Percentiles rank a stretch among this genome's conserved stretches.
Evolutionary conservation across 2,797 vertebrate genomes (phyloP).

Genomic region (Pseudochirops cupreus): DNA sequence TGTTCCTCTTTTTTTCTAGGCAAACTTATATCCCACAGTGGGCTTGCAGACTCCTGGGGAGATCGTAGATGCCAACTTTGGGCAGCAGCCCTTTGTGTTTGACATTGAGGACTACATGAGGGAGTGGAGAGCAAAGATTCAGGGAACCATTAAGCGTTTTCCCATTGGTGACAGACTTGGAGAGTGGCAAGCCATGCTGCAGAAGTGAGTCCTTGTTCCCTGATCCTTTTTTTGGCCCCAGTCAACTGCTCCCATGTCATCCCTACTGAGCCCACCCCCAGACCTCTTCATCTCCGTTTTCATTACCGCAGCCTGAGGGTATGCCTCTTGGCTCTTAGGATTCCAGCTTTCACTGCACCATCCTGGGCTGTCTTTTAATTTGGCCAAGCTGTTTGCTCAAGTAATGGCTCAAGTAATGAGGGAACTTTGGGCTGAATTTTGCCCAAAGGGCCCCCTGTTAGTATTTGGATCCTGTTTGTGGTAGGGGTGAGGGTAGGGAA

Average conservation of each 20-base stretch:
- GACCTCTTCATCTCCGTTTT: background rate
- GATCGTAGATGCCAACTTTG: constrained; percentile 98
- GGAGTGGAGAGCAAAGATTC: constrained; percentile 97
- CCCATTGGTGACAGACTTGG: constrained; percentile 96
- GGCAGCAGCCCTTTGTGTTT: constrained; percentile 98
- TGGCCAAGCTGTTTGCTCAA: background rate
- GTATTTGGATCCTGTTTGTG: background rate
- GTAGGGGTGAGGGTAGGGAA: background rate
- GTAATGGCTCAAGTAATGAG: background rate
- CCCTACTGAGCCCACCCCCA: background rate
- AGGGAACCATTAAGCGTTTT: constrained; percentile 96
- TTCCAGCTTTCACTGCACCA: background rate
- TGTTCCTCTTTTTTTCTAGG: constrained; percentile 86
- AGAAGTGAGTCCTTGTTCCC: constrained; percentile 91
- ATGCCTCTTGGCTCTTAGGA: background rate
- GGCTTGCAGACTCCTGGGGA: constrained; percentile 98
- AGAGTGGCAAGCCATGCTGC: constrained; percentile 98
- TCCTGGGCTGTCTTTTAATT: background rate
- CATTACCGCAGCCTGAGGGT: background rate
- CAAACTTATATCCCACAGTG: constrained; percentile 98
- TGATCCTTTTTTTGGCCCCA: constrained; percentile 3
- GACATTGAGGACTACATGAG: constrained; percentile 99
- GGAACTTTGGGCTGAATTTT: background rate
- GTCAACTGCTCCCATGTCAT: background rate
- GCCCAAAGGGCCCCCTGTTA: background rate